Conservation (phyloP, 2,797 vertebrate genomes). For the Poeciliopsis turneri region DNA sequence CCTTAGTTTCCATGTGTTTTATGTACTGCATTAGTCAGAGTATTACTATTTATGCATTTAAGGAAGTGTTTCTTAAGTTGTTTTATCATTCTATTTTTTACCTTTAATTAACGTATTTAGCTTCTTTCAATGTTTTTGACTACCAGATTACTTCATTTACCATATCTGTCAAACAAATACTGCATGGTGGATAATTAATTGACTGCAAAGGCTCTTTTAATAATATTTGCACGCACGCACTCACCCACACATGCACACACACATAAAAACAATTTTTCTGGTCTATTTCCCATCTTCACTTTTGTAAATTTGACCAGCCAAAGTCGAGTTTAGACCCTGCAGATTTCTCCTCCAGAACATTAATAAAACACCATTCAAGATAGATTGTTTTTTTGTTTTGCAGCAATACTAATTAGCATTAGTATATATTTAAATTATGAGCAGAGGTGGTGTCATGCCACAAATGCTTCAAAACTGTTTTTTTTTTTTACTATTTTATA, state of each 20-base stretch:
- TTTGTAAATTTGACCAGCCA: background rate
- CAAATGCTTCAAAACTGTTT: background rate
- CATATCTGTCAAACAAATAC: no score
- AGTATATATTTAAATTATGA: background rate
- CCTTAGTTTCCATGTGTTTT: background rate
- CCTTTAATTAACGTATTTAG: no score
- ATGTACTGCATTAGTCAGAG: background rate
- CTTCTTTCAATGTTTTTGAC: no score
- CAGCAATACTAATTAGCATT: background rate
- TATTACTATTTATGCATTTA: background rate
- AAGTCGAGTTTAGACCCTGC: background rate
- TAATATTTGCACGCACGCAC: no score
- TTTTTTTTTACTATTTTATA: background rate
- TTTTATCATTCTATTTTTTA: background rate
- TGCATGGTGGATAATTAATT: no score
- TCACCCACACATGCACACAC: no score
- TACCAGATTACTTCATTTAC: no score
- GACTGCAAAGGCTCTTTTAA: no score
- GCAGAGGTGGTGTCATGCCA: background rate
- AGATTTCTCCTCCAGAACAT: background rate
- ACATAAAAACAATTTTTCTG: no score
- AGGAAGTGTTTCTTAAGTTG: background rate
- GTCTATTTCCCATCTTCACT: background rate
- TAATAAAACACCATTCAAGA: background rate
- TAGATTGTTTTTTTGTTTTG: background rate